A percentile compares a stretch with the other conserved stretches of the same genome.
Evolutionary conservation across 2,888 invertebrate genomes (phyloP).

Genomic region (Netelia inedita): DNA sequence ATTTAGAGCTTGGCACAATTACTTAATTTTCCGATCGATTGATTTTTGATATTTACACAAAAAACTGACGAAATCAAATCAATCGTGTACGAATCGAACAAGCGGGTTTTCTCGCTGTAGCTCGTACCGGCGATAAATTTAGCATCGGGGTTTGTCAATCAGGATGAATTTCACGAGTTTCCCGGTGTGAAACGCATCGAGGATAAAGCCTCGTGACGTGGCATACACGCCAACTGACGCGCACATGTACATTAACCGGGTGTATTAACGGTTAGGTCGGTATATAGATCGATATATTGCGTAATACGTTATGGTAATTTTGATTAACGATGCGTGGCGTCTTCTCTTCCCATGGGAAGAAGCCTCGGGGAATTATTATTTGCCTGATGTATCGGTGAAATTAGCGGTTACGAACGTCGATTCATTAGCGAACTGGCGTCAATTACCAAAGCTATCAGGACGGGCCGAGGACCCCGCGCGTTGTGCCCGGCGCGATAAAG

Average conservation of each 20-base stretch:
- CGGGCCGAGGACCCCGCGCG: too few relatives aligned
- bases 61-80: neutral
- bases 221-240: too few relatives aligned
- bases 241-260: neutral
- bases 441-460: slow-evolving; percentile 73
- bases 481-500: too few relatives aligned
- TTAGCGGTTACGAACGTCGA: slow-evolving; percentile 77
- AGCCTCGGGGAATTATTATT: slow-evolving; percentile 70
- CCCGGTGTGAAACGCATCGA: slow-evolving; percentile 11
- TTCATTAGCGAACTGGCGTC: slow-evolving; percentile 77
- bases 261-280: neutral
- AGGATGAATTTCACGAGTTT: neutral
- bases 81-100: neutral
- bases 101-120: too few relatives aligned
- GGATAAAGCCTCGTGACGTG: neutral
- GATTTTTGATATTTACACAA: too few relatives aligned
- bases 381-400: slow-evolving; percentile 63
- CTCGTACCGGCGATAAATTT: neutral
- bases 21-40: too few relatives aligned
- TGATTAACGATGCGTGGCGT: slow-evolving; percentile 59
- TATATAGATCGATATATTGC: slow-evolving; percentile 36
- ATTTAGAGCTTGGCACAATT: too few relatives aligned
- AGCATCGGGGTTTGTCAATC: slow-evolving; percentile 1
- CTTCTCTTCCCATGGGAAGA: slow-evolving; percentile 65
- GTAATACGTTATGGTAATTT: slow-evolving; percentile 61